A percentile compares a stretch with the other conserved stretches of the same genome.
phyloP scores from a whole-genome alignment of 1,140 invertebrate species.

The Mizuhopecten yessoensis region DNA sequence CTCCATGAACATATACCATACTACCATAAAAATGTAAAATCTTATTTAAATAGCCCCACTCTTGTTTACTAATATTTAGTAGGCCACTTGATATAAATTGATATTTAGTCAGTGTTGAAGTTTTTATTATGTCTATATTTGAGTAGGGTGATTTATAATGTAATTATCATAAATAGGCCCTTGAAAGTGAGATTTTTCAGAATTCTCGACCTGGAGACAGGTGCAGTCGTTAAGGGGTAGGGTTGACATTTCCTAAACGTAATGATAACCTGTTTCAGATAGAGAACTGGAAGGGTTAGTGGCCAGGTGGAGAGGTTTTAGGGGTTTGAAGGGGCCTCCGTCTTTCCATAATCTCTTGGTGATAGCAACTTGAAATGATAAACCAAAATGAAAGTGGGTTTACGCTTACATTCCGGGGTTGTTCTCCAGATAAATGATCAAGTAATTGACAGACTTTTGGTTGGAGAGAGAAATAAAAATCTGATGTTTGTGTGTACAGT shows the following conservation, averaged over 20 bases:
- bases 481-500: not conserved
- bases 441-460: conserved; percentile 25
- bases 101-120: conserved; percentile 14
- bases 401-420: not conserved
- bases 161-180: not conserved
- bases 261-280: not conserved
- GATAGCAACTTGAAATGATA: conserved; percentile 34
- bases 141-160: conserved; percentile 15
- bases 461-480: conserved; percentile 39
- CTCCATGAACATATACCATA: not conserved
- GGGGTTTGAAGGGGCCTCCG: not conserved
- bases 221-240: not conserved
- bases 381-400: conserved; percentile 38
- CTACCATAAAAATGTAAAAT: not conserved
- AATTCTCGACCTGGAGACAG: not conserved
- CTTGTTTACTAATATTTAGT: conserved; percentile 36
- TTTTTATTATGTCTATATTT: conserved; percentile 30
- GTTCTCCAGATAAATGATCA: not conserved
- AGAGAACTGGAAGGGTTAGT: not conserved
- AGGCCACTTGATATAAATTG: conserved; percentile 1
- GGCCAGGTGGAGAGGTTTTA: conserved; percentile 19
- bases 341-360: conserved; percentile 28
- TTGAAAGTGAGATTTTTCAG: conserved; percentile 26
- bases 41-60: conserved; percentile 19
- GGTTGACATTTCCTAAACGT: not conserved